Percentiles rank a stretch among this genome's conserved stretches.
Evolutionary conservation across 1,140 invertebrate species (phyloP).

Genomic region (Caenorhabditis latens): DNA sequence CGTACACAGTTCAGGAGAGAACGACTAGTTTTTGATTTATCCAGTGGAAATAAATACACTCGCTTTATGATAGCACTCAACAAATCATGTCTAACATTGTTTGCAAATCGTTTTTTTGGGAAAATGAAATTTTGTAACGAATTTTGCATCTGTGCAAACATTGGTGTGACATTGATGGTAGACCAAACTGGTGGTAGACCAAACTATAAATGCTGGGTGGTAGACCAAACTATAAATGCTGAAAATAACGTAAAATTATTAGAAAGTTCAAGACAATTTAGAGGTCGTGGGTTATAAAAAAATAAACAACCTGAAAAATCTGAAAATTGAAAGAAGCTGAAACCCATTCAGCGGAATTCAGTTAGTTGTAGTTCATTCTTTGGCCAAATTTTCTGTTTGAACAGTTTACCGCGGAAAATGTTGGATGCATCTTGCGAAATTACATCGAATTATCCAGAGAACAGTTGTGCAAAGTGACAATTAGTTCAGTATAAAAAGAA

Average conservation of each 20-base stretch:
- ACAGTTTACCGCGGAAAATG: too few species aligned
- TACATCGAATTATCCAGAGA: not conserved
- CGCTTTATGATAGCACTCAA: not conserved
- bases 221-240: not conserved
- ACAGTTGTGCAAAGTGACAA: not conserved
- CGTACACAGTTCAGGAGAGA: too few species aligned
- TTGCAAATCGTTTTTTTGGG: not conserved
- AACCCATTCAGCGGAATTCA: too few species aligned
- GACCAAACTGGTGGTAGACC: not conserved
- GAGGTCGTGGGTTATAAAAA: not conserved
- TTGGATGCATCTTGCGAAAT: not conserved
- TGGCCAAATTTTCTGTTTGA: not conserved
- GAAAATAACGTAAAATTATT: not conserved
- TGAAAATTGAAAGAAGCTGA: not conserved
- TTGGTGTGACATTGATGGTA: not conserved
- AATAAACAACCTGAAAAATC: not conserved
- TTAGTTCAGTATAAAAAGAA: not conserved
- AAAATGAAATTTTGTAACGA: constrained; percentile 2
- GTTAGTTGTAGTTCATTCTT: too few species aligned
- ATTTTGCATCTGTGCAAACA: not conserved
- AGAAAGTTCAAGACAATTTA: not conserved
- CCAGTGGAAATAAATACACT: too few species aligned
- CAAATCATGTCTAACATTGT: not conserved
- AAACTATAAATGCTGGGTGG: not conserved
- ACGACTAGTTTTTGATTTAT: too few species aligned